Evolutionary conservation across 2,888 invertebrate genomes (phyloP).

Genomic region (Cerastis leucographa): DNA sequence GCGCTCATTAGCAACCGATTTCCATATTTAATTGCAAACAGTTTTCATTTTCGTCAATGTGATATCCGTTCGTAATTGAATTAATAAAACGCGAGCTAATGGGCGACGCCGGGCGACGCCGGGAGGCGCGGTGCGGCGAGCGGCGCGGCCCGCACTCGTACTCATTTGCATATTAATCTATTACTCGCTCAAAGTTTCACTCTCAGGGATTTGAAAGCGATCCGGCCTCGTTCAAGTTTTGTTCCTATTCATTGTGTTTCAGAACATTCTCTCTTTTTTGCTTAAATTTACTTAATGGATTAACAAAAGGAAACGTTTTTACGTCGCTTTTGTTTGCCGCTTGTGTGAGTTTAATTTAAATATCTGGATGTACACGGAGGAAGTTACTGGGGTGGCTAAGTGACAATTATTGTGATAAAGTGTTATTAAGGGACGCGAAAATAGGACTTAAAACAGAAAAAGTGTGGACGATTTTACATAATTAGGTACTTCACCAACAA

Average conservation of each 20-base stretch:
- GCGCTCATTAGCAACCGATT: slow-evolving; percentile 44
- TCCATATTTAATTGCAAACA: slow-evolving; percentile 32
- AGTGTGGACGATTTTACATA: slow-evolving; percentile 1
- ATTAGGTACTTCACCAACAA: slow-evolving; percentile 15
- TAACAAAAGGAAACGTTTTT: slow-evolving; percentile 66
- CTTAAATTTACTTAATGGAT: slow-evolving; percentile 65
- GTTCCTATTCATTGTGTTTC: slow-evolving; percentile 66
- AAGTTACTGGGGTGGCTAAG: slow-evolving; percentile 45
- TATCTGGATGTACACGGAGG: slow-evolving; percentile 49
- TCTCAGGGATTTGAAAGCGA: slow-evolving; percentile 65
- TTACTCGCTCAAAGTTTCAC: slow-evolving; percentile 60
- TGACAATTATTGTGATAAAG: slow-evolving; percentile 60
- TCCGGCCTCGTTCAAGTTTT: slow-evolving; percentile 63
- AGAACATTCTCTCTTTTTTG: slow-evolving; percentile 63
- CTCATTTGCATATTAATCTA: slow-evolving; percentile 69
- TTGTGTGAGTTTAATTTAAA: slow-evolving; percentile 62
- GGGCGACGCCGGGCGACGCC: neutral
- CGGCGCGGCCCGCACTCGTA: slow-evolving; percentile 40
- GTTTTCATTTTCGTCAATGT: slow-evolving; percentile 45
- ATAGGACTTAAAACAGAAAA: slow-evolving; percentile 31
- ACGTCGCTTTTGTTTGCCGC: slow-evolving; percentile 59
- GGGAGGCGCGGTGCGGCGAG: slow-evolving; percentile 27
- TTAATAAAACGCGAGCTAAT: slow-evolving; percentile 46
- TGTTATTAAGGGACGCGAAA: slow-evolving; percentile 22
- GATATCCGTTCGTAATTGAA: slow-evolving; percentile 46